A percentile compares a stretch with the other conserved stretches of the same genome.
These are phyloP conservation scores for Polyergus mexicanus DNA, from an alignment of 1,140 invertebrate species.

Conservation along the genomic window DNA sequence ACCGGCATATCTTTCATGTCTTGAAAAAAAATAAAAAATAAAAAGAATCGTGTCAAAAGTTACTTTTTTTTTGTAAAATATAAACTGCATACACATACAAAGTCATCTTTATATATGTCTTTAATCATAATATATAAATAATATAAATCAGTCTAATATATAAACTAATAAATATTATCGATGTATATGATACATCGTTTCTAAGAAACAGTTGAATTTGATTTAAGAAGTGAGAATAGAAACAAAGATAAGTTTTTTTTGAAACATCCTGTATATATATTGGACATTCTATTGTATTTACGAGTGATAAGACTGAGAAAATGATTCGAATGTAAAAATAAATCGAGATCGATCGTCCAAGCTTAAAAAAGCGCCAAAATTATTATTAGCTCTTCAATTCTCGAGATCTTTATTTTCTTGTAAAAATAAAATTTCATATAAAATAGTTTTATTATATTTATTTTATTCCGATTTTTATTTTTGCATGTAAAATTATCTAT, in stretches of 20 bases:
- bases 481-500: background rate
- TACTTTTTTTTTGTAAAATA: background rate
- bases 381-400: background rate
- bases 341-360: background rate
- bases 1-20: slow-evolving; percentile 30
- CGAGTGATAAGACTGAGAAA: background rate
- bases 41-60: background rate
- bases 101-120: background rate
- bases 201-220: background rate
- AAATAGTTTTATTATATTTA: background rate
- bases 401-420: background rate
- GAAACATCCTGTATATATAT: slow-evolving; percentile 34
- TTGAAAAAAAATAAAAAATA: background rate
- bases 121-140: background rate
- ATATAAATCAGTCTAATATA: background rate
- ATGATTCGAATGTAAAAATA: slow-evolving; percentile 20
- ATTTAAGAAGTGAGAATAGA: slow-evolving; percentile 13
- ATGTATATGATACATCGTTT: background rate
- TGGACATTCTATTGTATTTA: background rate
- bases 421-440: background rate
- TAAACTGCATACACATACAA: background rate
- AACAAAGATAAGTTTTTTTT: slow-evolving; percentile 46
- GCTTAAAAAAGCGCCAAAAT: background rate
- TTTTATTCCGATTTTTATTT: slow-evolving; percentile 4
- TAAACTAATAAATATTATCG: background rate